Conservation (phyloP, 2,888 invertebrate genomes). For the Oligia latruncula region DNA sequence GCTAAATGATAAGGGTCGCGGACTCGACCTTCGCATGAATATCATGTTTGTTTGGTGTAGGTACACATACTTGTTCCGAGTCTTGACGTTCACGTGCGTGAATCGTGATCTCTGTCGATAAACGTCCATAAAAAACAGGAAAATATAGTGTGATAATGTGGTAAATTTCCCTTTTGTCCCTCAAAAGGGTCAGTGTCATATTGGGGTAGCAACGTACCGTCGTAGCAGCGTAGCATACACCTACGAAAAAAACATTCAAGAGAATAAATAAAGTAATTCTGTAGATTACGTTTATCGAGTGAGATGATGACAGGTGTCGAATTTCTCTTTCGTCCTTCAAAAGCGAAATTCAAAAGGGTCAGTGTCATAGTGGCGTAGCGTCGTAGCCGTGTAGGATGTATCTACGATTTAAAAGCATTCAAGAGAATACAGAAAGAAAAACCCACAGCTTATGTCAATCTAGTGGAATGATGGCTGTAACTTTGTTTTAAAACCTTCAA, state of each 20-base stretch:
- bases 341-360: background rate
- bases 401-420: too few species aligned
- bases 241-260: slow-evolving; percentile 1
- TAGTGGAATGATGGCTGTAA: background rate
- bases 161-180: slow-evolving; percentile 25
- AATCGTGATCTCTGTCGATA: slow-evolving; percentile 24
- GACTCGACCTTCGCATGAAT: slow-evolving; percentile 29
- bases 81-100: slow-evolving; percentile 34
- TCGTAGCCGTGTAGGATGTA: slow-evolving; percentile 20
- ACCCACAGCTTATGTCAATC: background rate
- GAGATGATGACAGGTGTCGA: background rate
- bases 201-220: slow-evolving; percentile 16
- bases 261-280: background rate
- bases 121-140: slow-evolving; percentile 26
- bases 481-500: background rate
- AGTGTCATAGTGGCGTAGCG: slow-evolving; percentile 12
- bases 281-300: background rate
- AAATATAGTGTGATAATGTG: slow-evolving; percentile 34
- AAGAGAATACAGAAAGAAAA: background rate
- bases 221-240: slow-evolving; percentile 23
- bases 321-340: background rate
- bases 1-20: slow-evolving; percentile 43
- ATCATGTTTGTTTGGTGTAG: slow-evolving; percentile 25
- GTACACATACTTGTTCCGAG: slow-evolving; percentile 19
- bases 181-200: slow-evolving; percentile 27